phyloP scores from a whole-genome alignment of 2,888 invertebrate genomes.

The Cryptosula pallasiana region DNA sequence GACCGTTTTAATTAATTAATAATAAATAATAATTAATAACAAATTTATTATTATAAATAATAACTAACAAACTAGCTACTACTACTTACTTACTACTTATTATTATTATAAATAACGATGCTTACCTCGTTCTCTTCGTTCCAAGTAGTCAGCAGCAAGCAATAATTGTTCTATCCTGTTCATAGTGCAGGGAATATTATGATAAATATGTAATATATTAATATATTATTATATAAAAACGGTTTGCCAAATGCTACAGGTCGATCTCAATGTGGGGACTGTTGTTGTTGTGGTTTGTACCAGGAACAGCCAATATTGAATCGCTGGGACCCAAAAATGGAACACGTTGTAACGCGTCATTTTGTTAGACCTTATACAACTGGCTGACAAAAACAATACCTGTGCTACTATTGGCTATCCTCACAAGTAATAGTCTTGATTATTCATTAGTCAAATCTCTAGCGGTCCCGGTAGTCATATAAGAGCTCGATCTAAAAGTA shows the following conservation, averaged over 20 bases:
- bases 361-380: not conserved
- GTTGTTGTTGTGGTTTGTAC: not conserved
- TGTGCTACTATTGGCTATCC: not conserved
- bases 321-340: not conserved
- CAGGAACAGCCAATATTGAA: not conserved
- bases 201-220: too few relatives aligned
- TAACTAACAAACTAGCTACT: not conserved
- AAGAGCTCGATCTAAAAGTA: too few relatives aligned
- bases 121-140: slow-evolving; percentile 78
- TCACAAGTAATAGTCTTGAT: too few relatives aligned
- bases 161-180: slow-evolving; percentile 80
- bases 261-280: not conserved
- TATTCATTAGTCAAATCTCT: too few relatives aligned
- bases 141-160: slow-evolving; percentile 79
- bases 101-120: too few relatives aligned
- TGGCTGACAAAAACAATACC: not conserved
- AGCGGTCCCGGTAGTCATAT: too few relatives aligned
- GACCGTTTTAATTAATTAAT: too few relatives aligned
- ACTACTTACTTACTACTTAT: too few relatives aligned
- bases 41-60: not conserved
- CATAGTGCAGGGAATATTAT: too few relatives aligned
- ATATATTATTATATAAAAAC: too few relatives aligned
- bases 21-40: not conserved
- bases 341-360: not conserved
- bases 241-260: too few relatives aligned